These are phyloP conservation scores for Festucalex cinctus DNA, from an alignment of 2,113 vertebrate species.

Conservation along the genomic window DNA sequence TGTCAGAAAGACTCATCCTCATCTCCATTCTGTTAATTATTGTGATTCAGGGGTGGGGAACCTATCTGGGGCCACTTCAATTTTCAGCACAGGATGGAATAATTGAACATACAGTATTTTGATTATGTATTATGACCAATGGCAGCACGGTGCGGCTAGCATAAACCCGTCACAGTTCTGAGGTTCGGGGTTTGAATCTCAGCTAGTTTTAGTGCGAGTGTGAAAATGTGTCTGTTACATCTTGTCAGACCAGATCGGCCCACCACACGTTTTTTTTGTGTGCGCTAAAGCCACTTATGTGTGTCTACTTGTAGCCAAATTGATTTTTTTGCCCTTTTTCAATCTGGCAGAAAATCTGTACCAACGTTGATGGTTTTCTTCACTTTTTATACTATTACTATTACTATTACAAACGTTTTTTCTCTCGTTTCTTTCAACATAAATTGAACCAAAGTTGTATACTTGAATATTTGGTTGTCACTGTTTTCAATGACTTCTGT, in stretches of 20 bases:
- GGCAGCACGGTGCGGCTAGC: neutral
- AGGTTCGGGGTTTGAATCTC: neutral
- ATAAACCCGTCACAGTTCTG: neutral
- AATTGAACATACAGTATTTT: neutral
- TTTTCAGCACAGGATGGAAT: neutral
- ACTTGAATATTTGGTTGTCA: neutral
- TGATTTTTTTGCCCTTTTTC: neutral
- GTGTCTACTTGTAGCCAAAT: neutral
- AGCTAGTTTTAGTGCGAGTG: neutral
- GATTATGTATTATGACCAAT: neutral
- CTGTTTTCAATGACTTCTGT: neutral
- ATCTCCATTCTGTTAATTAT: neutral
- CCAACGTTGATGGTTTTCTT: neutral
- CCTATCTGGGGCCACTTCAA: neutral
- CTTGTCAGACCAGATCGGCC: no score
- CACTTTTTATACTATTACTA: neutral
- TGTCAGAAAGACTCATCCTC: conserved; percentile 13
- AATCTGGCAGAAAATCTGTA: neutral
- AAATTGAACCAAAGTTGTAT: neutral
- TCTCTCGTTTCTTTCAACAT: neutral
- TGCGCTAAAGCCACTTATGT: no score
- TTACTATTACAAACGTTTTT: neutral
- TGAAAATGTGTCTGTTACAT: neutral
- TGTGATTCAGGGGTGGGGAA: neutral
- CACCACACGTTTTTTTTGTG: no score